Evolutionary conservation across 1,140 invertebrate genomes (phyloP).

Genomic region (Charaxes varanes): DNA sequence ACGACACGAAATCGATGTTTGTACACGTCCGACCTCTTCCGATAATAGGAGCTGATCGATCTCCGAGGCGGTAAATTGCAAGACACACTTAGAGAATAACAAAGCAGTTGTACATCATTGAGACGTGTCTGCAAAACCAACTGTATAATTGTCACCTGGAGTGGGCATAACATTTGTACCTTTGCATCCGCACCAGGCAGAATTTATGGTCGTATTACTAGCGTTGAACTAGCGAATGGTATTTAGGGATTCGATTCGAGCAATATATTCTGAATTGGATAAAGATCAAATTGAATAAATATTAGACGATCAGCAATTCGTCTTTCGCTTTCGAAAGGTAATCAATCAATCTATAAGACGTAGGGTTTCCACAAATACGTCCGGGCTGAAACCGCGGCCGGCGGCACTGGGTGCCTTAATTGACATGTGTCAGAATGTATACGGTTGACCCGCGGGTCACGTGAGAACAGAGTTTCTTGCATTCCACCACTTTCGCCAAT

Average conservation of each 20-base stretch:
- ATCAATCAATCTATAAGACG: slow-evolving; percentile 62
- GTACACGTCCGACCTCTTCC: slow-evolving; percentile 69
- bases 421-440: slow-evolving; percentile 70
- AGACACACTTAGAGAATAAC: slow-evolving; percentile 61
- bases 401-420: slow-evolving; percentile 60
- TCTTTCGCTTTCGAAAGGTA: slow-evolving; percentile 38
- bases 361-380: slow-evolving; percentile 66
- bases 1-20: slow-evolving; percentile 69
- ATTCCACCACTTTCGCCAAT: slow-evolving; percentile 60
- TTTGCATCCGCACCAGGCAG: slow-evolving; percentile 17
- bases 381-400: slow-evolving; percentile 59
- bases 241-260: slow-evolving; percentile 21
- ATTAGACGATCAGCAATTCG: slow-evolving; percentile 37
- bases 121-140: slow-evolving; percentile 42
- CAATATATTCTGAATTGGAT: slow-evolving; percentile 22
- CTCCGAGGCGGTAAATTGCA: slow-evolving; percentile 58
- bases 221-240: slow-evolving; percentile 14
- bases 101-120: slow-evolving; percentile 51
- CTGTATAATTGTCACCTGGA: slow-evolving; percentile 35
- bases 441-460: slow-evolving; percentile 61
- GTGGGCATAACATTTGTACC: slow-evolving; percentile 23
- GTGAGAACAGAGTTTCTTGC: slow-evolving; percentile 60
- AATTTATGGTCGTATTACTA: slow-evolving; percentile 19
- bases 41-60: slow-evolving; percentile 65
- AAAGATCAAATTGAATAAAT: slow-evolving; percentile 19